Evolutionary conservation across 2,113 vertebrate genomes (phyloP).

Genomic region (Neotragus pygmaeus): DNA sequence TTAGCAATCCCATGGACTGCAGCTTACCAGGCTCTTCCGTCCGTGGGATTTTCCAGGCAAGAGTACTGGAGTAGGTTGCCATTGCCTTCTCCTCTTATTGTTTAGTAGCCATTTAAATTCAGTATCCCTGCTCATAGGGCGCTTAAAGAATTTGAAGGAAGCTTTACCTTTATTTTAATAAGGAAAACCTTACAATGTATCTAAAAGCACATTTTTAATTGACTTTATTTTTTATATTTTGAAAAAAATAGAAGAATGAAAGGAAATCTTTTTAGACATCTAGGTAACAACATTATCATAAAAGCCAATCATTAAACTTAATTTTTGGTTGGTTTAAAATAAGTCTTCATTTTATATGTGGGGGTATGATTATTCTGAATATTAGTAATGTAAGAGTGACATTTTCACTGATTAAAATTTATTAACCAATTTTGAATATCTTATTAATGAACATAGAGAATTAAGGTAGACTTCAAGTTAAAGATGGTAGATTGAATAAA

Average conservation of each 20-base stretch:
- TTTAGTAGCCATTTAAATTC: conserved; percentile 1
- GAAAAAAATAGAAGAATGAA: not conserved
- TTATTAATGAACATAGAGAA: not conserved
- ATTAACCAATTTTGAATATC: not conserved
- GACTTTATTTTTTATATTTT: conserved; percentile 14
- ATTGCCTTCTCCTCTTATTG: not conserved
- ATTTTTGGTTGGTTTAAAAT: not conserved
- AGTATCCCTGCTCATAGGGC: not conserved
- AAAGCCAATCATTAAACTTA: not conserved
- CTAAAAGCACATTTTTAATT: conserved; percentile 1
- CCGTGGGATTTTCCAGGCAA: too few relatives aligned
- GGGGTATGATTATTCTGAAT: not conserved
- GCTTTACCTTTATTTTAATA: conserved; percentile 20
- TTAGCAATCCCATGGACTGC: too few relatives aligned
- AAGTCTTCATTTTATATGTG: not conserved
- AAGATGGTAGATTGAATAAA: not conserved
- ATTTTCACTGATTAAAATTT: not conserved
- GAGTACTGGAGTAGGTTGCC: too few relatives aligned
- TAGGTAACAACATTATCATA: not conserved
- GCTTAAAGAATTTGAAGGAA: conserved; percentile 14
- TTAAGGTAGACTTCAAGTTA: not conserved
- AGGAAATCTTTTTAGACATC: not conserved
- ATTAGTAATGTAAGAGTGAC: not conserved
- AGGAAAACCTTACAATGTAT: not conserved
- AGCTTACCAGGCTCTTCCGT: too few relatives aligned